Conservation (phyloP, 2,797 vertebrate genomes). For the Hippopotamyrus pictus region DNA sequence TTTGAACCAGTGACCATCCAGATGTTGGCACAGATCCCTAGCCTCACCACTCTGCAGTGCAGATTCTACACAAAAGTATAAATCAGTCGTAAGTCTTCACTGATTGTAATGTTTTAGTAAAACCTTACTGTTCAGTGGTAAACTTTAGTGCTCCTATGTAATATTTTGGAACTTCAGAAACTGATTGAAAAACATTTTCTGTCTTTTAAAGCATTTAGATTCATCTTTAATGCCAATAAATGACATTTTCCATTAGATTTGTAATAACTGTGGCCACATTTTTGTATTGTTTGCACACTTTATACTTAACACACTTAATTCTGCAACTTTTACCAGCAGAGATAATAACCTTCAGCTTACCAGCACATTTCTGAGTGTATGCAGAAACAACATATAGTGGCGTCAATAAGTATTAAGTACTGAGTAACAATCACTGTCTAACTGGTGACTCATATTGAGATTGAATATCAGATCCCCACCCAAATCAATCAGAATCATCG, state of each 20-base stretch:
- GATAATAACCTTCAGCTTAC: not conserved
- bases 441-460: not conserved
- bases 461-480: constrained; percentile 24
- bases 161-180: not conserved
- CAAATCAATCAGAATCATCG: constrained; percentile 41
- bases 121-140: not conserved
- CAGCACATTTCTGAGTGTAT: not conserved
- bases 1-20: not conserved
- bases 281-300: not conserved
- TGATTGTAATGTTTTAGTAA: not conserved
- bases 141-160: not conserved
- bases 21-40: not conserved
- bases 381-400: not conserved
- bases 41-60: not conserved
- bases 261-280: not conserved
- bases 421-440: not conserved
- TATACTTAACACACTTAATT: not conserved
- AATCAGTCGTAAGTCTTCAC: not conserved
- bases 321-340: not conserved
- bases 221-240: not conserved
- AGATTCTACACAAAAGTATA: not conserved
- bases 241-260: not conserved
- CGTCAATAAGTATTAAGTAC: not conserved
- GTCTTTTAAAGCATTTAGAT: not conserved
- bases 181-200: not conserved